Evolutionary conservation across 2,797 vertebrate species (phyloP).

Genomic region (Amphiprion clarkii): DNA sequence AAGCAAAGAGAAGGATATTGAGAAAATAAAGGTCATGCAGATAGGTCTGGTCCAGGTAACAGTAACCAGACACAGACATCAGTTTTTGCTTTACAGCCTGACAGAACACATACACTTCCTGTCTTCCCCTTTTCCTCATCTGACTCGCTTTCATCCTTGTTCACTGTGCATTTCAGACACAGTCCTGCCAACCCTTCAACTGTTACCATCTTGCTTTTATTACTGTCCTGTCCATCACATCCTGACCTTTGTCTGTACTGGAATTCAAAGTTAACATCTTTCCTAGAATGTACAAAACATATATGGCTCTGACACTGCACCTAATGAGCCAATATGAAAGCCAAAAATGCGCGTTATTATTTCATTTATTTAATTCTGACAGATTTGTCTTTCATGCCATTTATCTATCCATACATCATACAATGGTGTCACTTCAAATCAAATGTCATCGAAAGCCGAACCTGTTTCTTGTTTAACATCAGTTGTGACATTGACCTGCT

Average conservation of each 20-base stretch:
- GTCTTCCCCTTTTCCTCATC: slow-evolving; percentile 37
- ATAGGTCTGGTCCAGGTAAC: slow-evolving; percentile 69
- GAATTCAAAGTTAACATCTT: slow-evolving; percentile 31
- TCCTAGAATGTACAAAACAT: background rate
- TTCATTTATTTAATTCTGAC: slow-evolving; percentile 8
- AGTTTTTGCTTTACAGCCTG: slow-evolving; percentile 40
- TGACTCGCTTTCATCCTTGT: slow-evolving; percentile 23
- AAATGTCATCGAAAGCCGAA: background rate
- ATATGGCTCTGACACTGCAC: background rate
- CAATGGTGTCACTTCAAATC: background rate
- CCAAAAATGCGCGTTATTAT: background rate
- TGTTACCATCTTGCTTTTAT: slow-evolving; percentile 42
- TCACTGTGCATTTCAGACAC: slow-evolving; percentile 28
- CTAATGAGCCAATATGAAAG: background rate
- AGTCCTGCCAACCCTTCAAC: slow-evolving; percentile 39
- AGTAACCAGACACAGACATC: slow-evolving; percentile 73
- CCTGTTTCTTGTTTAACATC: slow-evolving; percentile 37
- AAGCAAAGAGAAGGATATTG: slow-evolving; percentile 9
- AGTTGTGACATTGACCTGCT: slow-evolving; percentile 15
- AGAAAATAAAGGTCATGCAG: slow-evolving; percentile 42
- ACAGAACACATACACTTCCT: slow-evolving; percentile 70
- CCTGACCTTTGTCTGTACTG: slow-evolving; percentile 48
- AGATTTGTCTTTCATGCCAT: background rate
- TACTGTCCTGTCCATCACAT: slow-evolving; percentile 26
- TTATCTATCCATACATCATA: background rate